Evolutionary conservation across 92 coral and sea anemone species (phyloP).

Genomic region (Muricea muricata): DNA sequence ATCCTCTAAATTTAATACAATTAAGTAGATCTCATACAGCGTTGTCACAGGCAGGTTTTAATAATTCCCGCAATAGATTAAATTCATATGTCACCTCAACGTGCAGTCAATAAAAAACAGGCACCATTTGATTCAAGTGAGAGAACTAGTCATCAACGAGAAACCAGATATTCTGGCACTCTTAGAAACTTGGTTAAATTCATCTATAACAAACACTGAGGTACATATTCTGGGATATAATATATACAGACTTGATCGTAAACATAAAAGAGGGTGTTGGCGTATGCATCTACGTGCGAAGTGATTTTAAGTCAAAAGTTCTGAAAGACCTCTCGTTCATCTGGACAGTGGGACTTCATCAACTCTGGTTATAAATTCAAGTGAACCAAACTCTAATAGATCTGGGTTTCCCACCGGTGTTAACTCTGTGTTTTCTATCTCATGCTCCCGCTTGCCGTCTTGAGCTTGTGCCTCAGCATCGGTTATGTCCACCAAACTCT

Average conservation of each 20-base stretch:
- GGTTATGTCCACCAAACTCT: not conserved
- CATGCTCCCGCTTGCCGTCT: not conserved
- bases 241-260: constrained; percentile 41
- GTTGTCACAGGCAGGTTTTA: too few relatives aligned
- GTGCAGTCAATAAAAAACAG: constrained; percentile 32
- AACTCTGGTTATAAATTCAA: constrained; percentile 21
- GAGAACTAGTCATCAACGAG: not conserved
- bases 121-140: constrained; percentile 29
- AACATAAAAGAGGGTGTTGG: constrained; percentile 35
- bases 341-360: constrained; percentile 8
- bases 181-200: constrained; percentile 34
- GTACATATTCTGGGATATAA: constrained; percentile 28
- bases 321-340: constrained; percentile 23
- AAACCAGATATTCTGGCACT: constrained; percentile 30
- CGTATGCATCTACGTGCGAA: constrained; percentile 20
- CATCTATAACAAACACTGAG: constrained; percentile 38
- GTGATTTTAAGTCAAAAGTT: constrained; percentile 9
- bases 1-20: too few relatives aligned
- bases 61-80: not conserved
- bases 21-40: too few relatives aligned
- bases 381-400: not conserved
- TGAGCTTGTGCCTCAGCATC: not conserved
- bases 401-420: not conserved
- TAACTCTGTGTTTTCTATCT: not conserved
- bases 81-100: constrained; percentile 39